Base-by-base conservation (phyloP, 1,140 invertebrate species). In the Apolygus lucorum region DNA sequence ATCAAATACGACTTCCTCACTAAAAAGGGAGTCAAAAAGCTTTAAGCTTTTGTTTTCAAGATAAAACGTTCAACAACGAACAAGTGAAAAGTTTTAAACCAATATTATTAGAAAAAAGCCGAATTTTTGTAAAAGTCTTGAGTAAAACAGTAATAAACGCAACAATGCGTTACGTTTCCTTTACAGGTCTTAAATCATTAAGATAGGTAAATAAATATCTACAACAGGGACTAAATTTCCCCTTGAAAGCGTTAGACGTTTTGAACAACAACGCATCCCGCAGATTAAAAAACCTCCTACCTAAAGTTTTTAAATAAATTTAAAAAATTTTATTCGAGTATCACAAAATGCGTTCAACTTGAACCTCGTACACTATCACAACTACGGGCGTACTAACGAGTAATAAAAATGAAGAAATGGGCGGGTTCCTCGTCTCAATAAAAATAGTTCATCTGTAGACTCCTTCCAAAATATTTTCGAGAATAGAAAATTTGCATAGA, bases 271-370 rank as follows among this genome's bases (percentile, higher is more conserved):
- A 17, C 54, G 11, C 8, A 8, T 59, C 22, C 11, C 54, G 22
- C 54, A 17, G 54, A 59, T 17, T 14, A 24, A 17, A 59, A 4
- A 59, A 59, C 34, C 4, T 59, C 22, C 13, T 59, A 17, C 54
- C 13, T 24, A 59, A 59, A 59, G 34, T 17, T 49, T 17, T 17
- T 11, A 49, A 49, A 49, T 49, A 49, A 17, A 49, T 49, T 11
- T 17, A 49, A 59, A 59, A 59, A 59, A 59, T 11, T 59, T 59
- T 17, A 59, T 59, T 59, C 54, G 54, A 59, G 11, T 59, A 59
- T 59, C 54, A 59, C 54, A 59, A 59, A 59, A 59, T 22, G 54
- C 54, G 54, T 13, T 59, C 54, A 59, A 59, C 22, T 8, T 4
- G 54, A 59, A 59, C 54, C 22, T 17, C 22, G 54, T 59, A 59